Conservation (phyloP, 2,113 vertebrate species). For the Nasalis larvatus region DNA sequence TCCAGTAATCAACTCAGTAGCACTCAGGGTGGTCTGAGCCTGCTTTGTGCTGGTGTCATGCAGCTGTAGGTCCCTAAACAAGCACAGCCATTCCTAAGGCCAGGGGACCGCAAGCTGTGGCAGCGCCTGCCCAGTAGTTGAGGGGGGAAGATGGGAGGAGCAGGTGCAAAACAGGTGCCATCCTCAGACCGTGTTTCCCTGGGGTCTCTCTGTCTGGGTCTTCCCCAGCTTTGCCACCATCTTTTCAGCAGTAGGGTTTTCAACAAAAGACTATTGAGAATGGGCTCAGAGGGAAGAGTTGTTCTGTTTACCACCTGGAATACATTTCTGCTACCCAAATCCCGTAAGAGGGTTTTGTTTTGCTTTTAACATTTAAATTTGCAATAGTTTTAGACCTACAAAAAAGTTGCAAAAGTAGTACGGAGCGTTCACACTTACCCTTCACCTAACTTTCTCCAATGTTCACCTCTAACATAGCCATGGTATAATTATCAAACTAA, state of each 20-base stretch:
- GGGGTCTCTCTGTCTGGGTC: neutral
- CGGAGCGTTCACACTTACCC: neutral
- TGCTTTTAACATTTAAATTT: neutral
- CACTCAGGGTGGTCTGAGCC: no score
- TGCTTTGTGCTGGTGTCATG: neutral
- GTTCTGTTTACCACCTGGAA: neutral
- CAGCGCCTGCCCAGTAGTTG: neutral
- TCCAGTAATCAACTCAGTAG: neutral
- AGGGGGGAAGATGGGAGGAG: fast-evolving
- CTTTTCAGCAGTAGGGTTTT: neutral
- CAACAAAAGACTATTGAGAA: neutral
- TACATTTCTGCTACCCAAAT: neutral
- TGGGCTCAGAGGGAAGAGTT: neutral
- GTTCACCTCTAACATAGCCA: neutral
- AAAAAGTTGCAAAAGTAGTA: neutral
- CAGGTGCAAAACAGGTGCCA: neutral
- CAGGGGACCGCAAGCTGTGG: neutral
- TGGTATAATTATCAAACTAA: neutral
- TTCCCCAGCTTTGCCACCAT: neutral
- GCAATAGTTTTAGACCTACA: neutral
- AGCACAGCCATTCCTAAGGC: neutral
- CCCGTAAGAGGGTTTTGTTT: neutral
- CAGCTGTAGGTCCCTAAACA: neutral
- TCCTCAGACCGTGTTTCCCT: neutral
- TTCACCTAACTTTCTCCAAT: neutral